These are phyloP conservation scores for Athalia cordata DNA, from an alignment of 2,888 invertebrate genomes.

Conservation along the genomic window DNA sequence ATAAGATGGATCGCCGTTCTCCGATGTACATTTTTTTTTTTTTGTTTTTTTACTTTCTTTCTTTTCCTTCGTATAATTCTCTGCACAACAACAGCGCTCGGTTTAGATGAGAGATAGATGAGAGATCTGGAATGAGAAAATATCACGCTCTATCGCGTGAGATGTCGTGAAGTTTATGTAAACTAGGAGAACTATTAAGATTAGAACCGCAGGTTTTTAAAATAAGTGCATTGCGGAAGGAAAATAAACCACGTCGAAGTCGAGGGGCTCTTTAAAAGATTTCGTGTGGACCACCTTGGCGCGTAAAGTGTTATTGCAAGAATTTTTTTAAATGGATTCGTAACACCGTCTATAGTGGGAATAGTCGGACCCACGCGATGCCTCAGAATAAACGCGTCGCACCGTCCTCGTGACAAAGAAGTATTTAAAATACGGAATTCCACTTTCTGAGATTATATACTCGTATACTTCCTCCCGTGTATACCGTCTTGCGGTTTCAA, in stretches of 20 bases:
- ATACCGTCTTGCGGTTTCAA: neutral
- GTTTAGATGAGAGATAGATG: neutral
- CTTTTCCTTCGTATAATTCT: neutral
- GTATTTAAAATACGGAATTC: conserved; percentile 44
- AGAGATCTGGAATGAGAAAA: neutral
- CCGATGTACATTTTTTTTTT: neutral
- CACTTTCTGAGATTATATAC: neutral
- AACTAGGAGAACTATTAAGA: too few relatives aligned
- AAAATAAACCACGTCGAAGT: neutral
- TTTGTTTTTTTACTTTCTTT: neutral
- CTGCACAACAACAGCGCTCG: neutral
- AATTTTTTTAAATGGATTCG: conserved; percentile 22
- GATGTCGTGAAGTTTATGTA: too few relatives aligned
- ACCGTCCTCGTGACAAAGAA: conserved; percentile 20
- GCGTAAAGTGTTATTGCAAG: conserved; percentile 39
- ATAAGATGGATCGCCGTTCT: conserved; percentile 27
- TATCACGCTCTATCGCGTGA: too few relatives aligned
- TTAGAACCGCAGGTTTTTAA: too few relatives aligned
- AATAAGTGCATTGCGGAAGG: neutral
- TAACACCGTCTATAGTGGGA: neutral
- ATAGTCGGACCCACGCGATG: conserved; percentile 32
- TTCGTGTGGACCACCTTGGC: conserved; percentile 30
- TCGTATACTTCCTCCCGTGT: neutral
- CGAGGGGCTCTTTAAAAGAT: conserved; percentile 31
- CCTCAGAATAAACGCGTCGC: conserved; percentile 19